Percentiles rank a stretch among this genome's conserved stretches.
phyloP scores from a whole-genome alignment of 1,140 invertebrate species.

The Colletes gigas region DNA sequence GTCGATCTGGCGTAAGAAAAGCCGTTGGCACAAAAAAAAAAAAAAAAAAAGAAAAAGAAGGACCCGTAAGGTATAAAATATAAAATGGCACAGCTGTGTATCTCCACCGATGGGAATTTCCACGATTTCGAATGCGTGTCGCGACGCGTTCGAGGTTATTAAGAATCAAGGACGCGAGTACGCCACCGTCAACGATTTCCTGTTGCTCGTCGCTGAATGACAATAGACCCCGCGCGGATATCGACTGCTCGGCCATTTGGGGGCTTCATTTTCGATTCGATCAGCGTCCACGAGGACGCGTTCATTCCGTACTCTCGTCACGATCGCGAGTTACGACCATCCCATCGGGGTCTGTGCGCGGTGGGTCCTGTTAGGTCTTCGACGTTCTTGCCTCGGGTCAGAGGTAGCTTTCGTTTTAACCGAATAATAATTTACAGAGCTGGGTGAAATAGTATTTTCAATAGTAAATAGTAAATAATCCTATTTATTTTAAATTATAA shows the following conservation, averaged over 20 bases:
- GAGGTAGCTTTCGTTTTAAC: constrained; percentile 12
- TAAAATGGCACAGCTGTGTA: constrained; percentile 21
- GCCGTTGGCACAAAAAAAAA: neutral
- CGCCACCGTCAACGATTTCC: constrained; percentile 52
- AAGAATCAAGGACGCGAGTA: constrained; percentile 63
- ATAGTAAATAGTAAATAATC: no score
- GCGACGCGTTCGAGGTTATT: constrained; percentile 45
- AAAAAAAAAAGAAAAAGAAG: neutral
- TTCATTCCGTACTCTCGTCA: constrained; percentile 57
- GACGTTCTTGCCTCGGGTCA: constrained; percentile 36
- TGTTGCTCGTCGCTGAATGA: constrained; percentile 61
- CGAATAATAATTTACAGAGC: neutral
- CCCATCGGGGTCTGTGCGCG: constrained; percentile 45
- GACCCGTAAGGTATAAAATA: neutral
- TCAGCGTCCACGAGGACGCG: constrained; percentile 59
- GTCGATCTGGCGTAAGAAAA: neutral
- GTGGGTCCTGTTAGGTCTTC: constrained; percentile 41
- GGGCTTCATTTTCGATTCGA: constrained; percentile 69
- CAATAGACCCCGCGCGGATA: constrained; percentile 52
- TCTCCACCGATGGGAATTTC: constrained; percentile 25
- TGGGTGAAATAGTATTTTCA: no score
- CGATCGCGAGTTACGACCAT: constrained; percentile 56
- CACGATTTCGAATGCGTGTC: constrained; percentile 45
- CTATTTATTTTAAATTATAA: no score
- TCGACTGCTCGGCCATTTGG: constrained; percentile 55